A percentile compares a stretch with the other conserved stretches of the same genome.
Conservation (phyloP, 2,888 invertebrate species). For the Limnephilus auricula region DNA sequence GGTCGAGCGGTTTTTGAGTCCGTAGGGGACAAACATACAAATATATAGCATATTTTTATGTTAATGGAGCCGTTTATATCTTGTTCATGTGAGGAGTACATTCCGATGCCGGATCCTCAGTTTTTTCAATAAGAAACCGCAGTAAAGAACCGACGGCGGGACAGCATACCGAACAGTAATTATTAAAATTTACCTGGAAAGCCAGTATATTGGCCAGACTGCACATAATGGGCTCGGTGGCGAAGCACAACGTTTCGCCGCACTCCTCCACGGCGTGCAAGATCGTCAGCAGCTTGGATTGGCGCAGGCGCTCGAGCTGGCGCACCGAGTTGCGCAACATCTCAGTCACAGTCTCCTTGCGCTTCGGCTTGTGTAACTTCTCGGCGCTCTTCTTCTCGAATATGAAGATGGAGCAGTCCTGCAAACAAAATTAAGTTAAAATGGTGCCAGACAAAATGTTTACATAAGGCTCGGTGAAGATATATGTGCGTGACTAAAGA, state of each 20-base stretch:
- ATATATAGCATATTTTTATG: too few relatives aligned
- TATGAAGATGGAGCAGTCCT: conserved; percentile 96
- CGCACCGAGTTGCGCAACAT: conserved; percentile 88
- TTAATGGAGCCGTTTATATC: too few relatives aligned
- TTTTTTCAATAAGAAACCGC: too few relatives aligned
- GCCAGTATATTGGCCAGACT: conserved; percentile 94
- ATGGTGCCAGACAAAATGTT: too few relatives aligned
- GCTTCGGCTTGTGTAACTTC: conserved; percentile 93
- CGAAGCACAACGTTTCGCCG: conserved; percentile 93
- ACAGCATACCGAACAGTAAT: too few relatives aligned
- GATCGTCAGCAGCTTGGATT: conserved; percentile 88
- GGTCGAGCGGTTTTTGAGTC: too few relatives aligned
- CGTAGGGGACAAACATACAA: too few relatives aligned
- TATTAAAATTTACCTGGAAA: conserved; percentile 87
- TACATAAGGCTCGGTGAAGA: too few relatives aligned
- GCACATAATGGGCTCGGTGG: conserved; percentile 93
- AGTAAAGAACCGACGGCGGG: too few relatives aligned
- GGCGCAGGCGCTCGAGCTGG: conserved; percentile 88
- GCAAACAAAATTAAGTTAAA: conserved; percentile 65
- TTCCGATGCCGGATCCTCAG: too few relatives aligned
- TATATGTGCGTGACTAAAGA: too few relatives aligned
- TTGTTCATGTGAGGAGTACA: too few relatives aligned
- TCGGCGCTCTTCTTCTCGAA: conserved; percentile 96
- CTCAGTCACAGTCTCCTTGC: conserved; percentile 95
- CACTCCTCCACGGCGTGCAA: conserved; percentile 89